Percentiles rank a stretch among this genome's conserved stretches.
Evolutionary conservation across 2,113 vertebrate genomes (phyloP).

Genomic region (Ictalurus furcatus): DNA sequence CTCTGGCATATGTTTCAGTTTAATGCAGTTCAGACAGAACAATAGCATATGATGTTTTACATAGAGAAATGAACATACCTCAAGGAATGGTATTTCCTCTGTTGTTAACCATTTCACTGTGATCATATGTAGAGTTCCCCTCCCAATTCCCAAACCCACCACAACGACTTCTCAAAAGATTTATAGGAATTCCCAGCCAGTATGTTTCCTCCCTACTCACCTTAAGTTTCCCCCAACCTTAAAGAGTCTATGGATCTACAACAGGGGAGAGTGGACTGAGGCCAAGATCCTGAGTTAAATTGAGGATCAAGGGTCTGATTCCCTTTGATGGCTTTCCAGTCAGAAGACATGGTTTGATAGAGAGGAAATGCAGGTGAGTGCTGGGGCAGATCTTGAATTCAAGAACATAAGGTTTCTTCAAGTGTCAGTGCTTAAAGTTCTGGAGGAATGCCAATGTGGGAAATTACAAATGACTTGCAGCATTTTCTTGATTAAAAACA

Average conservation of each 20-base stretch:
- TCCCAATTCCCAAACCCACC: conserved; percentile 17
- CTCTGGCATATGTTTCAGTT: conserved; percentile 68
- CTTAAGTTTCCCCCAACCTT: background rate
- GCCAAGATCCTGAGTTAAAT: background rate
- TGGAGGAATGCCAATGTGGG: background rate
- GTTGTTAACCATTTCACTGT: conserved; percentile 68
- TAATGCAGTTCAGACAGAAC: conserved; percentile 64
- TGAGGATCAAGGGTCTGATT: conserved; percentile 22
- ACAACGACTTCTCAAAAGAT: conserved; percentile 19
- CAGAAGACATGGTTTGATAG: conserved; percentile 12
- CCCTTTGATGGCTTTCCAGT: conserved; percentile 16
- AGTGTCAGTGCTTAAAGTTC: background rate
- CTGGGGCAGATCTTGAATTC: conserved; percentile 16
- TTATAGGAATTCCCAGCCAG: conserved; percentile 47
- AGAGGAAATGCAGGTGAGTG: conserved; percentile 11
- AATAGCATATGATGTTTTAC: conserved; percentile 63
- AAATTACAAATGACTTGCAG: background rate
- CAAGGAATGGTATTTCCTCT: conserved; percentile 67
- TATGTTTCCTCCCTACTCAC: conserved; percentile 38
- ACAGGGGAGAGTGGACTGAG: background rate
- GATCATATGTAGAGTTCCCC: conserved; percentile 46
- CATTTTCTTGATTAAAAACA: conserved; percentile 39
- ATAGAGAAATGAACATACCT: conserved; percentile 33
- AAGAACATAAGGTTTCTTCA: background rate
- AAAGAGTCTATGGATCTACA: background rate